A percentile compares a stretch with the other conserved stretches of the same genome.
phyloP scores from a whole-genome alignment of 2,797 vertebrate genomes.

The Sebastes flavidus region DNA sequence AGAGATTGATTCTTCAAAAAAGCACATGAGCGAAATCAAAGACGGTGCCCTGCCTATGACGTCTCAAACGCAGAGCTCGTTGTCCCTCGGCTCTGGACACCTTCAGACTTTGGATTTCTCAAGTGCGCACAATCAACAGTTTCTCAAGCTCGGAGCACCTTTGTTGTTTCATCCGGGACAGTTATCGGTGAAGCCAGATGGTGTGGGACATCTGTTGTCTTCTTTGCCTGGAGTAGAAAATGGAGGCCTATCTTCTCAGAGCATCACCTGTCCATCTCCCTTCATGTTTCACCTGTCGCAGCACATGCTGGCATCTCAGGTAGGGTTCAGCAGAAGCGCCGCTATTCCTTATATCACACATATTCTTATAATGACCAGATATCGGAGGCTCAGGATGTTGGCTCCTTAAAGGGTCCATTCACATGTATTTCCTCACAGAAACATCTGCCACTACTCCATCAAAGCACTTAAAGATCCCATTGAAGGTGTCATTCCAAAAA shows the following conservation, averaged over 20 bases:
- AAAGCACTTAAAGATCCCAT: background rate
- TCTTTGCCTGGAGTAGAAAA: conserved; percentile 85
- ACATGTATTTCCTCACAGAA: background rate
- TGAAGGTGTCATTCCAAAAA: background rate
- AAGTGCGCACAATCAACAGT: conserved; percentile 82
- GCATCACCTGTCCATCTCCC: conserved; percentile 81
- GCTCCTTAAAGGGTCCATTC: background rate
- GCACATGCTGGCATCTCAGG: conserved; percentile 92
- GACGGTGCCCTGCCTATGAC: conserved; percentile 81
- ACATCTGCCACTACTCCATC: background rate
- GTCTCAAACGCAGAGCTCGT: conserved; percentile 79
- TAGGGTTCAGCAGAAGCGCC: conserved; percentile 52
- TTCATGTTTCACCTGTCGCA: conserved; percentile 90
- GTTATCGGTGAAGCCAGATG: conserved; percentile 83
- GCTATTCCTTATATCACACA: background rate
- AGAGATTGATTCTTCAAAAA: conserved; percentile 67
- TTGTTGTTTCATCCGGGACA: conserved; percentile 88
- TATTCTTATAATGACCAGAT: background rate
- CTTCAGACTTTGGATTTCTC: conserved; percentile 87
- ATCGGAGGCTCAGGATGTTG: background rate
- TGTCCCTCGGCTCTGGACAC: conserved; percentile 77
- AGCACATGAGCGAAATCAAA: conserved; percentile 69
- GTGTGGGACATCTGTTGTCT: conserved; percentile 85
- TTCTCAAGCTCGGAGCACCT: conserved; percentile 85
- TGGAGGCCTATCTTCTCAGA: conserved; percentile 81